These are phyloP conservation scores for Drosophila pseudoobscura DNA, from an alignment of 1,140 invertebrate genomes.

Conservation along the genomic window DNA sequence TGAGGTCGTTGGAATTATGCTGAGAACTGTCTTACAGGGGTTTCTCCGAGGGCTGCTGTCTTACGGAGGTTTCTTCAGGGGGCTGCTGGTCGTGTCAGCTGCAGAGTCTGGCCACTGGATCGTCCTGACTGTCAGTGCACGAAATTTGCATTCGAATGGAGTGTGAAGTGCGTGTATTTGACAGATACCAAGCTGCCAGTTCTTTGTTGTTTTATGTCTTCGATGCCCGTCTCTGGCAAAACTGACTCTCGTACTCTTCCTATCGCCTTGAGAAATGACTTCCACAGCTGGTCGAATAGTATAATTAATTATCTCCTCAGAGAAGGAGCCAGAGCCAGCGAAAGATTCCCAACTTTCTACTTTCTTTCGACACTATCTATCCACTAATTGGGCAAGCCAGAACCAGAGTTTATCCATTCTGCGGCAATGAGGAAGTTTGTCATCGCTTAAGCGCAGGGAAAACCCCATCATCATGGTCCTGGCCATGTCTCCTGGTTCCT, in stretches of 20 bases:
- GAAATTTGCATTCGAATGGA: slow-evolving; percentile 58
- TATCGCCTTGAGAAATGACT: slow-evolving; percentile 17
- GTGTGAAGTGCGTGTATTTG: slow-evolving; percentile 47
- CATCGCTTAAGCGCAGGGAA: neutral
- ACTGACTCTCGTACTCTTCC: too few species aligned
- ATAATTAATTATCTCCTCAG: slow-evolving; percentile 31
- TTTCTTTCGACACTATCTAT: too few species aligned
- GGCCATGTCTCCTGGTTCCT: slow-evolving; percentile 1
- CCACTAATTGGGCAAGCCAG: slow-evolving; percentile 25
- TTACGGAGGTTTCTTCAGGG: neutral
- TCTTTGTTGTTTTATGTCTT: neutral
- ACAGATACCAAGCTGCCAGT: slow-evolving; percentile 43
- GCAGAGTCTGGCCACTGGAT: slow-evolving; percentile 28
- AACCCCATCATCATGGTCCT: neutral
- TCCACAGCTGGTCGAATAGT: neutral
- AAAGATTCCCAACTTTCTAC: slow-evolving; percentile 12
- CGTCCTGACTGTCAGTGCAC: slow-evolving; percentile 31
- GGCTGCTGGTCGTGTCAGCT: slow-evolving; percentile 41
- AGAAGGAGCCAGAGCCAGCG: neutral
- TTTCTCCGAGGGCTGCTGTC: neutral
- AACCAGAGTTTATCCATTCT: neutral
- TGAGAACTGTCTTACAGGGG: neutral
- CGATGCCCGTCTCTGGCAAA: too few species aligned
- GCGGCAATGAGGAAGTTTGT: slow-evolving; percentile 7
- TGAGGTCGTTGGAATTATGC: slow-evolving; percentile 52